Conservation (phyloP, 1,140 invertebrate species). For the Drosophila nigromelanica region DNA sequence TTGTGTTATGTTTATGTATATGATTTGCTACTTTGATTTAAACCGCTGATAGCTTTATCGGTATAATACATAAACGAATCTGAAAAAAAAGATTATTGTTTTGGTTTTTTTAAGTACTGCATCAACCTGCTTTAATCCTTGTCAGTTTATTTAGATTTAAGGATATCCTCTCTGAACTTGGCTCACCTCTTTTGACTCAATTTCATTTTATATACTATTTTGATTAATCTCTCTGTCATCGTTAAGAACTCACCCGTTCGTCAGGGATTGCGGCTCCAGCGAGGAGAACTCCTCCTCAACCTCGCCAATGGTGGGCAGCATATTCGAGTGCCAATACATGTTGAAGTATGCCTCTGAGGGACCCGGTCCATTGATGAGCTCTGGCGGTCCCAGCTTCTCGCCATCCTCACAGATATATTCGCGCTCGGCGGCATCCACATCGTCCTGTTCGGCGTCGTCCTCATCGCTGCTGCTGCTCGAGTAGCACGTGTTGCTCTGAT, state of each 20-base stretch:
- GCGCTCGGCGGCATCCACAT: constrained; percentile 61
- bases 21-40: too few species aligned
- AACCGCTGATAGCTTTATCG: too few species aligned
- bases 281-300: constrained; percentile 86
- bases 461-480: constrained; percentile 78
- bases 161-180: too few species aligned
- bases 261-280: constrained; percentile 72
- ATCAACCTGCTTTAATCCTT: too few species aligned
- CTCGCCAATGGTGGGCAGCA: constrained; percentile 88
- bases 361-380: constrained; percentile 78
- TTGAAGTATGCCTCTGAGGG: constrained; percentile 83
- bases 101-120: too few species aligned
- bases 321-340: constrained; percentile 82
- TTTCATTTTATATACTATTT: neutral
- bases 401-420: constrained; percentile 81
- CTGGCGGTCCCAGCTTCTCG: constrained; percentile 81
- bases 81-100: too few species aligned
- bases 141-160: too few species aligned
- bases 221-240: neutral
- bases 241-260: constrained; percentile 69
- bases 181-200: neutral
- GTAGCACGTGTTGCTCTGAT: constrained; percentile 62
- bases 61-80: too few species aligned
- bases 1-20: too few species aligned
- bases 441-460: constrained; percentile 66